phyloP scores from a whole-genome alignment of 2,888 invertebrate genomes.

The Conops quadrifasciatus region DNA sequence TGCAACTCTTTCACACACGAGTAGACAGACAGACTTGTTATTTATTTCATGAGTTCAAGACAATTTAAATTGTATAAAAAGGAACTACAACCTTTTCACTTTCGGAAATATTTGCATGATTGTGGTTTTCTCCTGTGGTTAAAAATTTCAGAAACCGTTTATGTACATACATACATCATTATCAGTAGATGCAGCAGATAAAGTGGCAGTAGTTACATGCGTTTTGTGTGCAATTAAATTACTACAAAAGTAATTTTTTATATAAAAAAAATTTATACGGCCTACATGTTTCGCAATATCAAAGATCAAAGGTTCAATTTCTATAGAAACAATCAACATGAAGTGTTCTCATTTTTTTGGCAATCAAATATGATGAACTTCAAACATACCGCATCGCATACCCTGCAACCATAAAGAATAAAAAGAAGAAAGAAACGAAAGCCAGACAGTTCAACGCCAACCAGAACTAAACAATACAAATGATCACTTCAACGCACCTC shows the following conservation, averaged over 20 bases:
- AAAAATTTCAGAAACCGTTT: not conserved
- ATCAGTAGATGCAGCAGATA: conserved; percentile 46
- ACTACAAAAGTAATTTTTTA: conserved; percentile 7
- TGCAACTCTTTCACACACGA: no score
- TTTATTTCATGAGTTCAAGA: conserved; percentile 7
- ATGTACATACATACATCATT: no score
- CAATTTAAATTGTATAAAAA: no score
- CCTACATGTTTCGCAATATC: not conserved
- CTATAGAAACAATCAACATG: not conserved
- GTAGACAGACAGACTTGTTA: not conserved
- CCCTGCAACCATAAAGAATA: not conserved
- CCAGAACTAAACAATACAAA: conserved; percentile 63
- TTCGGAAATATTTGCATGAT: conserved; percentile 13
- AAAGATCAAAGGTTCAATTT: not conserved
- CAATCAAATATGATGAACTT: conserved; percentile 8
- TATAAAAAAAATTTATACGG: conserved; percentile 11
- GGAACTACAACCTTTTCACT: not conserved
- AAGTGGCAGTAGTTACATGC: conserved; percentile 6
- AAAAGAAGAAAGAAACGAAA: not conserved
- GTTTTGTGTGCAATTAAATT: not conserved
- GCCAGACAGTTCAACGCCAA: conserved; percentile 52
- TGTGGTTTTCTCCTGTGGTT: not conserved
- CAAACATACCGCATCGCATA: conserved; percentile 19
- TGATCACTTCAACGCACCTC: conserved; percentile 50
- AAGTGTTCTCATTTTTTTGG: conserved; percentile 25